Evolutionary conservation across 2,888 invertebrate genomes (phyloP).

Genomic region (Entomobrya multifasciata): DNA sequence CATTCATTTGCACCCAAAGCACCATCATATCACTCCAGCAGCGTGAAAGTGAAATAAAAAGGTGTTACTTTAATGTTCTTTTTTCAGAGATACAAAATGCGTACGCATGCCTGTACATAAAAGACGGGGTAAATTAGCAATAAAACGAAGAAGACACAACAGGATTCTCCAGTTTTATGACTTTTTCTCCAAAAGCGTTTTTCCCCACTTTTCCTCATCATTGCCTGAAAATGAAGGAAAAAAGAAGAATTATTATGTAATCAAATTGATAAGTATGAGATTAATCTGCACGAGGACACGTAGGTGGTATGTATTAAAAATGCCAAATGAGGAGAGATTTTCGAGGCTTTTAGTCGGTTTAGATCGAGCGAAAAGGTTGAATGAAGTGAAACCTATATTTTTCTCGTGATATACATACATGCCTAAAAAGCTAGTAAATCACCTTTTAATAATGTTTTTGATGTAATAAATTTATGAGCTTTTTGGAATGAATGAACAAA

Average conservation of each 20-base stretch:
- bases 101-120: conserved; percentile 4
- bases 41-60: conserved; percentile 46
- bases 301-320: conserved; percentile 70
- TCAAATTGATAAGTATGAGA: conserved; percentile 73
- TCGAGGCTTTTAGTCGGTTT: conserved; percentile 15
- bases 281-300: conserved; percentile 72
- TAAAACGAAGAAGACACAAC: not conserved
- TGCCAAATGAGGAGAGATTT: conserved; percentile 70
- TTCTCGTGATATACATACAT: not conserved
- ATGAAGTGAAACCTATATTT: conserved; percentile 39
- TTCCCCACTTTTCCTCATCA: conserved; percentile 26
- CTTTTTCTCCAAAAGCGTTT: conserved; percentile 71
- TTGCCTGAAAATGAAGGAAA: conserved; percentile 28
- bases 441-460: conserved; percentile 65
- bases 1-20: conserved; percentile 69
- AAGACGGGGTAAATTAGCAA: no score
- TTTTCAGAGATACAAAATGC: not conserved
- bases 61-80: conserved; percentile 1
- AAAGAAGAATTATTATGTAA: conserved; percentile 61
- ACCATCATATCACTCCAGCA: conserved; percentile 61
- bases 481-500: conserved; percentile 65
- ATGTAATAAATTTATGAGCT: conserved; percentile 63
- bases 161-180: conserved; percentile 71
- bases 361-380: conserved; percentile 37
- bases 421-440: conserved; percentile 63